Conservation (phyloP, 2,113 vertebrate genomes). For the human (Homo sapiens) region DNA sequence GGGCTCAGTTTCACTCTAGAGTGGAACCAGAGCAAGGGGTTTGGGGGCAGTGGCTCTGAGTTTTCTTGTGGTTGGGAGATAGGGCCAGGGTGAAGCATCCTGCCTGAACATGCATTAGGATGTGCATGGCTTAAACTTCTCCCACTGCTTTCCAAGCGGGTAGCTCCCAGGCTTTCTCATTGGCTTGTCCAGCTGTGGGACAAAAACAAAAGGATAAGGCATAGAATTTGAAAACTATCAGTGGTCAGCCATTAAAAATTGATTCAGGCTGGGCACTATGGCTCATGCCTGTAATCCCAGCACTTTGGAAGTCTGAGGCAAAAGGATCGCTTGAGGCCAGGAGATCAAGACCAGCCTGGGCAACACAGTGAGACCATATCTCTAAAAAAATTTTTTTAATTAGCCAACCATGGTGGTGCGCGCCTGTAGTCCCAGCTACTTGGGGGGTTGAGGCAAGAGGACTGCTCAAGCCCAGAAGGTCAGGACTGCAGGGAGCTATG, state of each 20-base stretch:
- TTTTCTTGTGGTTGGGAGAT: background rate
- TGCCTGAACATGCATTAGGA: background rate
- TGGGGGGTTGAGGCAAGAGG: too few species aligned
- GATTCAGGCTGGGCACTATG: background rate
- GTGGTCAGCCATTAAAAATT: background rate
- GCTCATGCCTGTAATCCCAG: too few species aligned
- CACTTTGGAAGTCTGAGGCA: too few species aligned
- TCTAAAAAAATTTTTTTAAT: too few species aligned
- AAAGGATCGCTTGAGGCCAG: too few species aligned
- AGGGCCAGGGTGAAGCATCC: background rate
- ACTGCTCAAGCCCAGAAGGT: too few species aligned
- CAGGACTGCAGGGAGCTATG: too few species aligned
- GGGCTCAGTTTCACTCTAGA: background rate
- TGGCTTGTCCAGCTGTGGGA: background rate
- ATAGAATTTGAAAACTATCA: background rate
- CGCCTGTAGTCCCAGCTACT: too few species aligned
- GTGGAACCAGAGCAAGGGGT: rapidly evolving
- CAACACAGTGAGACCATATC: too few species aligned
- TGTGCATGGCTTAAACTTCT: background rate
- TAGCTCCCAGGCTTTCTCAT: background rate
- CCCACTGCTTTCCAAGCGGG: background rate
- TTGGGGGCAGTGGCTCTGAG: background rate
- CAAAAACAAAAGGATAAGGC: background rate
- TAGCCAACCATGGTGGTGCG: too few species aligned
- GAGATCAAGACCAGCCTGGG: too few species aligned